Conservation (phyloP, 1,140 invertebrate species). For the Macrostomum lignano region DNA sequence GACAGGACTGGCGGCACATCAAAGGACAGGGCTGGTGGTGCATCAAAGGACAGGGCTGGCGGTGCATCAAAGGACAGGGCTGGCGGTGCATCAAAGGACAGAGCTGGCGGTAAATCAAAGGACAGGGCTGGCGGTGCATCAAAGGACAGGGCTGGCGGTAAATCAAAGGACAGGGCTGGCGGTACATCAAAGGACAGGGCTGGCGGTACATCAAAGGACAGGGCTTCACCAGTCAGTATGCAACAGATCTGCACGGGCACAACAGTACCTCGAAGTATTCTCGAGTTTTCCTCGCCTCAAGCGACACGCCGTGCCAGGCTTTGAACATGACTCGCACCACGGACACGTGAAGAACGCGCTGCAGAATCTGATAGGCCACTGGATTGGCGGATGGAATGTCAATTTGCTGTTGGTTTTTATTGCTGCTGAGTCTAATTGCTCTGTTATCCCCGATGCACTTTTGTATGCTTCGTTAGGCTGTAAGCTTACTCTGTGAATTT, state of each 20-base stretch:
- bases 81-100: not conserved
- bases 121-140: not conserved
- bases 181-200: not conserved
- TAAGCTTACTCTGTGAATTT: no score
- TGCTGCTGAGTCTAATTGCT: no score
- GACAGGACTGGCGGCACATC: no score
- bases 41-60: no score
- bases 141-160: not conserved
- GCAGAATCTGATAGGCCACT: no score
- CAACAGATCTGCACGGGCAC: not conserved
- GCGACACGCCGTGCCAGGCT: conserved; percentile 17
- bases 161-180: not conserved
- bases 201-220: not conserved
- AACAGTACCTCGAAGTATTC: conserved; percentile 23
- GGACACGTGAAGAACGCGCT: no score
- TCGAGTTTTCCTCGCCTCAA: conserved; percentile 15
- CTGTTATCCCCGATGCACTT: no score
- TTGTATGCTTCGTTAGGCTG: no score
- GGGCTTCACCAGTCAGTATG: not conserved
- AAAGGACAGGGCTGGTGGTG: no score
- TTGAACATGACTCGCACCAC: conserved; percentile 14
- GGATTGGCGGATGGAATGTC: no score
- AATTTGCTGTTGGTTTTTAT: no score
- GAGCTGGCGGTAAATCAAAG: not conserved
- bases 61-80: no score